phyloP scores from a whole-genome alignment of 2,113 vertebrate species.

The Tringa solitaria region DNA sequence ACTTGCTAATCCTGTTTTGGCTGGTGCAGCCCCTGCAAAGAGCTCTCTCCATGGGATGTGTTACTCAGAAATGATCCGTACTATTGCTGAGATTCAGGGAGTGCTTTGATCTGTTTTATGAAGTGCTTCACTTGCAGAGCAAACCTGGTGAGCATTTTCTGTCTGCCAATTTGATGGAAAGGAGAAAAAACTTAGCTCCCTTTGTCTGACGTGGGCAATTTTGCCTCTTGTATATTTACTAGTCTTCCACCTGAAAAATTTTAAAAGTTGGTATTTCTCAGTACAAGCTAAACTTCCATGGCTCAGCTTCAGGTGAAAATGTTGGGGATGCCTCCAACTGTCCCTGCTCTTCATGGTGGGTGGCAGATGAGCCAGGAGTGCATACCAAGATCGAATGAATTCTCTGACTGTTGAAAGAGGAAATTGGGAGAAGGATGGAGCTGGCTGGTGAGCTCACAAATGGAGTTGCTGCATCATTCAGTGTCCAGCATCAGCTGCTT shows the following conservation, averaged over 20 bases:
- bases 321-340: neutral
- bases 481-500: neutral
- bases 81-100: neutral
- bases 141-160: slow-evolving; percentile 4
- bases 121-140: neutral
- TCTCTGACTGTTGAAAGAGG: neutral
- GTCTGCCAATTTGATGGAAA: neutral
- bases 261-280: neutral
- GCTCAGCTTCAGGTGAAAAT: neutral
- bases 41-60: slow-evolving; percentile 42
- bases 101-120: slow-evolving; percentile 17
- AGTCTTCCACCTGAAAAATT: neutral
- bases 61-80: slow-evolving; percentile 6
- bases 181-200: neutral
- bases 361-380: neutral
- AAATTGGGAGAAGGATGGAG: neutral
- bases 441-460: neutral
- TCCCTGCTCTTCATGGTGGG: neutral
- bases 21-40: slow-evolving; percentile 43
- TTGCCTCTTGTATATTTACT: neutral
- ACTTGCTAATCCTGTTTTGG: slow-evolving; percentile 63
- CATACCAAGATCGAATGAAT: neutral
- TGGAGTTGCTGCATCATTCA: neutral
- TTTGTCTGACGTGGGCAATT: neutral
- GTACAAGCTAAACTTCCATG: neutral